These are phyloP conservation scores for Nemoura dubitans DNA, from an alignment of 2,888 invertebrate species.

Conservation along the genomic window DNA sequence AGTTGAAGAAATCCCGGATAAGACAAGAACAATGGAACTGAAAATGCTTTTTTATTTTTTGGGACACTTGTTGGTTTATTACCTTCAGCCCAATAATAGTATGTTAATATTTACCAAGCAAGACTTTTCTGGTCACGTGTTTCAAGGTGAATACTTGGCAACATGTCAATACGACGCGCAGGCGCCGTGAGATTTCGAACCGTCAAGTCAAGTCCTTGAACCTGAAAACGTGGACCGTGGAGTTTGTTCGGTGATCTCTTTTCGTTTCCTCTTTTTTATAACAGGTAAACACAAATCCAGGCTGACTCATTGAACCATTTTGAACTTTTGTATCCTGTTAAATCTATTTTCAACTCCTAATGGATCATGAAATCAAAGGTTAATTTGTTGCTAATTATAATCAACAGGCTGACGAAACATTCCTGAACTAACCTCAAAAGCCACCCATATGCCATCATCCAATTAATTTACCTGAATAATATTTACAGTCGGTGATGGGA, in stretches of 20 bases:
- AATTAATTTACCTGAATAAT: background rate
- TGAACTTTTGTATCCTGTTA: background rate
- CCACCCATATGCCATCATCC: background rate
- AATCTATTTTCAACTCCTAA: background rate
- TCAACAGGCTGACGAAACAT: constrained; percentile 7
- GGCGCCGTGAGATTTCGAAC: no score
- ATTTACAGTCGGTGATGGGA: constrained; percentile 38
- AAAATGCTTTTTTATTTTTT: no score
- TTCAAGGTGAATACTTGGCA: no score
- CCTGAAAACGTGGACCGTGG: constrained; percentile 5
- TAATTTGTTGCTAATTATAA: background rate
- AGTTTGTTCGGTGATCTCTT: background rate
- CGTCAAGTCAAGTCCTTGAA: background rate
- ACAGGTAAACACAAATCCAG: background rate
- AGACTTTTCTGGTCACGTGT: no score
- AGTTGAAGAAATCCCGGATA: no score
- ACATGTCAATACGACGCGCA: no score
- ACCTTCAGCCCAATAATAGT: no score
- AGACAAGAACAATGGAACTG: no score
- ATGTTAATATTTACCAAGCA: no score
- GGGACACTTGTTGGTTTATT: no score
- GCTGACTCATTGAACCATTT: background rate
- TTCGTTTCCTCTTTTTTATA: background rate
- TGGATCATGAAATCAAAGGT: background rate
- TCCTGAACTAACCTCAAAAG: background rate